These are phyloP conservation scores for Drosophila melanica DNA, from an alignment of 1,140 invertebrate genomes.

Conservation along the genomic window DNA sequence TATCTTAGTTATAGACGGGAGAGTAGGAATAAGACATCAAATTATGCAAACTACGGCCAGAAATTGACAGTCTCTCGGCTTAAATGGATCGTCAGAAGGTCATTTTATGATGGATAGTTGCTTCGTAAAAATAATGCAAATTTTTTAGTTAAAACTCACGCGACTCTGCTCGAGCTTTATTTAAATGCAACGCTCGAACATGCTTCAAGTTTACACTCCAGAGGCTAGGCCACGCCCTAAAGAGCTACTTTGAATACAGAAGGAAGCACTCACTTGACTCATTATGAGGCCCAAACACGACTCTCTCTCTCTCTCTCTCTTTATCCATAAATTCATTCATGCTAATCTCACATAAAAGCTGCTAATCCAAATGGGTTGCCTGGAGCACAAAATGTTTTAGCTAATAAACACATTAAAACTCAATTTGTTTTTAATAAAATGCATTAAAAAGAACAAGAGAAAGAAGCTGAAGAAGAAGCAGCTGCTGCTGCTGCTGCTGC, in stretches of 20 bases:
- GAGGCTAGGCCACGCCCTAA: slow-evolving; percentile 41
- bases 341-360: slow-evolving; percentile 21
- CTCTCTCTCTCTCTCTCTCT: background rate
- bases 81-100: background rate
- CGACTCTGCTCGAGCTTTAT: slow-evolving; percentile 24
- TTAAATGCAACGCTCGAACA: slow-evolving; percentile 52
- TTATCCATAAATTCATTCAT: slow-evolving; percentile 37
- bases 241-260: slow-evolving; percentile 26
- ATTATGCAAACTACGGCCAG: slow-evolving; percentile 57
- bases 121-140: slow-evolving; percentile 6
- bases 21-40: slow-evolving; percentile 57
- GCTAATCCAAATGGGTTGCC: slow-evolving; percentile 16
- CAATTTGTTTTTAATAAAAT: slow-evolving; percentile 69
- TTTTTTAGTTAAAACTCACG: slow-evolving; percentile 10
- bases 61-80: slow-evolving; percentile 47
- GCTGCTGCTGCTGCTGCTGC: background rate
- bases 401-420: slow-evolving; percentile 77
- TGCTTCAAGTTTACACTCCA: slow-evolving; percentile 57
- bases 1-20: slow-evolving; percentile 13
- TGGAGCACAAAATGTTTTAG: slow-evolving; percentile 22
- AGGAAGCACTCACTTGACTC: slow-evolving; percentile 22
- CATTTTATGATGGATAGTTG: background rate
- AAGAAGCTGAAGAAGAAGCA: background rate
- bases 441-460: slow-evolving; percentile 26
- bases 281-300: slow-evolving; percentile 62